These are phyloP conservation scores for Oreotrochilus melanogaster DNA, from an alignment of 2,113 vertebrate species.

Conservation along the genomic window DNA sequence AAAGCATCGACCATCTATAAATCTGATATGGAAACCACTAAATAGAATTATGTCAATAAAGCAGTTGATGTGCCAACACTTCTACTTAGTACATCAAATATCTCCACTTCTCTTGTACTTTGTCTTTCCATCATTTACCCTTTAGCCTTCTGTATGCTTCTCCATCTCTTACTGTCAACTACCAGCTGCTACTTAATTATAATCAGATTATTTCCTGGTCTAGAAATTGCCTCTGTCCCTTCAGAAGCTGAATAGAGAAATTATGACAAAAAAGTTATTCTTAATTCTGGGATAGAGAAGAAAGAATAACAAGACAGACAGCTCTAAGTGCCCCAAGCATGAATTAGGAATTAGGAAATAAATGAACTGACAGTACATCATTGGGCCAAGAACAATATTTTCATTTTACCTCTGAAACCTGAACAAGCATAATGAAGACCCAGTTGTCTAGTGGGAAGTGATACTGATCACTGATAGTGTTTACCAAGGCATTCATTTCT, in stretches of 20 bases:
- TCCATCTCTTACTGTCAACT: not conserved
- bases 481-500: not conserved
- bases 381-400: not conserved
- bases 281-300: not conserved
- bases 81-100: not conserved
- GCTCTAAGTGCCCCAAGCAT: not conserved
- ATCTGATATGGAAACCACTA: not conserved
- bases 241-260: not conserved
- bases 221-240: not conserved
- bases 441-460: not conserved
- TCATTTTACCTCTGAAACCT: not conserved
- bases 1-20: not conserved
- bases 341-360: not conserved
- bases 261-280: not conserved
- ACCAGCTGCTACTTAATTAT: not conserved
- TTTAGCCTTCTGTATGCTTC: not conserved
- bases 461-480: not conserved
- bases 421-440: not conserved
- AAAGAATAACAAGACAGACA: not conserved
- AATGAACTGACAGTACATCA: not conserved
- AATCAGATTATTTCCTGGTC: not conserved
- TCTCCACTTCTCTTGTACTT: not conserved
- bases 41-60: slow-evolving; percentile 20
- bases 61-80: not conserved
- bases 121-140: not conserved